phyloP scores from a whole-genome alignment of 1,140 invertebrate species.

The Drosophila teissieri region DNA sequence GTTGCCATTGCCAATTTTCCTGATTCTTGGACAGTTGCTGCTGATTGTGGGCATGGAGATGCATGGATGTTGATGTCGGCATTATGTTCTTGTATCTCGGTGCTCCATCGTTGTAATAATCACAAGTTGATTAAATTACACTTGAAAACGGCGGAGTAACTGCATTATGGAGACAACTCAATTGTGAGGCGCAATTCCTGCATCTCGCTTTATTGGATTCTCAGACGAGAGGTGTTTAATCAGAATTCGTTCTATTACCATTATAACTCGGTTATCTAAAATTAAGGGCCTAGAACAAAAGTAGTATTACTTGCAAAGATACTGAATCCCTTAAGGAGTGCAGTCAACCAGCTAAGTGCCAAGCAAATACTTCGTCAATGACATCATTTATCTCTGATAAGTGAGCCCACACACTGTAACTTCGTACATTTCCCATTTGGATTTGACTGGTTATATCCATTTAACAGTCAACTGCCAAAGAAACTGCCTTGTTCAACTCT shows the following conservation, averaged over 20 bases:
- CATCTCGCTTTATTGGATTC: conserved; percentile 27
- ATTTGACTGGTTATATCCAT: background rate
- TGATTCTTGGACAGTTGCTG: conserved; percentile 17
- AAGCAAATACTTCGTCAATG: background rate
- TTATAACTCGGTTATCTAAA: too few species aligned
- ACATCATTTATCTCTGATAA: background rate
- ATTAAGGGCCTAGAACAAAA: too few species aligned
- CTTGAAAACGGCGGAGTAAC: conserved; percentile 61
- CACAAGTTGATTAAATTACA: conserved; percentile 75
- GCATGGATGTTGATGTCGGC: conserved; percentile 19
- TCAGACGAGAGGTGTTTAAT: conserved; percentile 6
- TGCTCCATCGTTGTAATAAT: conserved; percentile 59
- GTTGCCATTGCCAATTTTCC: conserved; percentile 60
- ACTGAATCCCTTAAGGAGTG: too few species aligned
- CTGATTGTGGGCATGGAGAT: conserved; percentile 31
- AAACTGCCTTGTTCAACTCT: conserved; percentile 27
- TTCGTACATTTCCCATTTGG: background rate
- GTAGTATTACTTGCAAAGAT: too few species aligned
- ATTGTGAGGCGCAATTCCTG: conserved; percentile 43
- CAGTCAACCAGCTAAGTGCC: background rate
- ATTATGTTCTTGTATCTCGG: conserved; percentile 41
- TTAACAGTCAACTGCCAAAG: conserved; percentile 3
- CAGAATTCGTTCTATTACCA: background rate
- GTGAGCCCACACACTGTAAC: background rate
- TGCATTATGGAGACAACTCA: conserved; percentile 29